Evolutionary conservation across 1,140 invertebrate species (phyloP), one percentile per base, ranked within the genome.

Genomic region (Drosophila ironensis): DNA sequence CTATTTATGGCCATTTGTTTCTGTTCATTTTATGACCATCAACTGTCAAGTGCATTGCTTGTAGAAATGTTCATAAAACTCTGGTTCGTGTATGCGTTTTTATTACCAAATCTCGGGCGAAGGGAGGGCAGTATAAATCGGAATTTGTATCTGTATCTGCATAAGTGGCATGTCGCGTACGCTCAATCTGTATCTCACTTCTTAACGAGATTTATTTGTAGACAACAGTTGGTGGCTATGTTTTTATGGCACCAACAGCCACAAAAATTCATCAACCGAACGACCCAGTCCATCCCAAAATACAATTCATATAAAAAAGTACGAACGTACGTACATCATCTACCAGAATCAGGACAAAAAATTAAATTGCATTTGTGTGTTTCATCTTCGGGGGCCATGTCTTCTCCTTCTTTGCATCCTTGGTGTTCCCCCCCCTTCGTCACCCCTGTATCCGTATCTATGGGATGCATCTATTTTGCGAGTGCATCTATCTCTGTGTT

Each of bases 351-450:
- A 24, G 16, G n/a, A 44, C 12, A 66, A 77, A 76, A 84, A 88
- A 87, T 78, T 77, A 82, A 87, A 87, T 87, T 87, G 84, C 82
- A 87, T 82, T 87, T 87, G 73, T 87, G 56, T 87, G 81, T 87
- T 87, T 48, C 54, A 24, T 22, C 56, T 54, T 47, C 38, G 59
- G 42, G 42, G 77, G 38, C 61, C 51, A 45, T 63, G 57, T 38
- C 51, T 59, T 46, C n/a, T 12, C 19, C 24, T 19, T 38, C 35
- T 12, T 5, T 1, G 25, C 9, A 4, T 30, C 22, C 2, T 28
- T 12, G 11, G 11, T 17, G 0, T 25, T 19, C 28, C 19, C 0
- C 22, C 22, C 11, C 28, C 35, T 42, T 11, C 12, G 20, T 20
- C 11, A 35, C 27, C 14, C 51, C 14, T 9, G 14, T 53, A 37